A percentile compares a stretch with the other conserved stretches of the same genome.
Evolutionary conservation across 1,140 invertebrate species (phyloP).

Genomic region (Drosophila busckii): DNA sequence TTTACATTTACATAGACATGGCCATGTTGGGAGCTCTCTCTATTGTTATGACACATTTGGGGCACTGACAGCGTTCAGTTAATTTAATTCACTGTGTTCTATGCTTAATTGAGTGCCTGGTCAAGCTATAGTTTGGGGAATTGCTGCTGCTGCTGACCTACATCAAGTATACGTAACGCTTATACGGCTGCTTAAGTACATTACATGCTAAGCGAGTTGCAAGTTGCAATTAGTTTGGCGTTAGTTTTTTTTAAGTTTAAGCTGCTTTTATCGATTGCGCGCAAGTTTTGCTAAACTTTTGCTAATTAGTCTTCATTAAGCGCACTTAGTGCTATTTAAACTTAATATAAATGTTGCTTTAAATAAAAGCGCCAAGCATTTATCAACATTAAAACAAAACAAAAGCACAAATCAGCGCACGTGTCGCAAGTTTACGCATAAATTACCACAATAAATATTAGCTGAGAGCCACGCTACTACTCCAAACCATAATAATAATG

Average conservation of each 20-base stretch:
- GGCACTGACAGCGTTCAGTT: constrained; percentile 43
- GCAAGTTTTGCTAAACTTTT: not conserved
- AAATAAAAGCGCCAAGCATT: constrained; percentile 27
- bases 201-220: too few species aligned
- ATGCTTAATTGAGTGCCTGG: constrained; percentile 63
- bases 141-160: too few species aligned
- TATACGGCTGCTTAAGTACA: too few species aligned
- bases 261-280: not conserved
- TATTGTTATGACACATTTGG: constrained; percentile 60
- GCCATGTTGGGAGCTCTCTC: constrained; percentile 12
- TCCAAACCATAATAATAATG: constrained; percentile 39
- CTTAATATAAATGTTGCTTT: not conserved
- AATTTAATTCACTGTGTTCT: constrained; percentile 66
- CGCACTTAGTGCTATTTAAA: not conserved
- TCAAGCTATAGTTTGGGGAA: constrained; percentile 30
- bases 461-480: constrained; percentile 28
- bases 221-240: too few species aligned
- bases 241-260: constrained; percentile 12
- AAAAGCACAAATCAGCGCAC: constrained; percentile 16
- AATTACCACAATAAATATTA: constrained; percentile 71
- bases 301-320: constrained; percentile 8
- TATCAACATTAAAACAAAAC: constrained; percentile 15
- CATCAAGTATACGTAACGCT: too few species aligned
- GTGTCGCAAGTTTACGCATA: constrained; percentile 55
- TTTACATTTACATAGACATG: constrained; percentile 60